phyloP scores from a whole-genome alignment of 2,113 vertebrate species.

The Apteryx mantelli region DNA sequence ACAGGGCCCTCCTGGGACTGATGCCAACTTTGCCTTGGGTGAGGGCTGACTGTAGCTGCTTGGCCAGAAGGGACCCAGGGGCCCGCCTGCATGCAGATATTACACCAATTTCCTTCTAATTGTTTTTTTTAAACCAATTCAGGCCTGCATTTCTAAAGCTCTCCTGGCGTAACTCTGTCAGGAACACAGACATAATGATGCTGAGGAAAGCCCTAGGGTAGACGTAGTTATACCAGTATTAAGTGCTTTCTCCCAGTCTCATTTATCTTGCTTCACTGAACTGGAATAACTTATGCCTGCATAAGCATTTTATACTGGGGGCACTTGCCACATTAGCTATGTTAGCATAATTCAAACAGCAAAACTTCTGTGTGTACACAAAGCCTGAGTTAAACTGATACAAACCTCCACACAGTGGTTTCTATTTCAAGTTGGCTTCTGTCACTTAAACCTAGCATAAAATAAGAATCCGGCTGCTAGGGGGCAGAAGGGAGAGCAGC shows the following conservation, averaged over 20 bases:
- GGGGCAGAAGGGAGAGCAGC: not conserved
- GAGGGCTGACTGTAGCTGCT: rapidly evolving
- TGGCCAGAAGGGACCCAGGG: rapidly evolving
- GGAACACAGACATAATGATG: rapidly evolving
- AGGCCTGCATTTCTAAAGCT: not conserved
- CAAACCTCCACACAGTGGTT: not conserved
- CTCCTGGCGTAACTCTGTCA: rapidly evolving
- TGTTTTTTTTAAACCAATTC: not conserved
- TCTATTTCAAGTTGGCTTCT: not conserved
- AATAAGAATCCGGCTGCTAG: too few relatives aligned
- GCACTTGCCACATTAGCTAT: not conserved
- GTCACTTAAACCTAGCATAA: not conserved
- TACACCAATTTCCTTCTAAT: rapidly evolving
- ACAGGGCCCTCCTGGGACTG: too few relatives aligned
- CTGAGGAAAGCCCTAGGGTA: not conserved
- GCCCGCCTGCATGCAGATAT: not conserved
- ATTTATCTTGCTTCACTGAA: not conserved
- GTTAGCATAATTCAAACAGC: not conserved
- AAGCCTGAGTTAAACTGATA: not conserved
- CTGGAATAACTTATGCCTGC: not conserved
- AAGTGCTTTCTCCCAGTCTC: not conserved
- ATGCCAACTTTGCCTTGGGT: not conserved
- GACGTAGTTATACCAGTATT: not conserved
- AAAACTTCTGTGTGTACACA: not conserved
- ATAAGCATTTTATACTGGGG: not conserved